A percentile compares a stretch with the other conserved stretches of the same genome.
These are phyloP conservation scores for Encarsia formosa DNA, from an alignment of 2,888 invertebrate genomes.

Conservation along the genomic window DNA sequence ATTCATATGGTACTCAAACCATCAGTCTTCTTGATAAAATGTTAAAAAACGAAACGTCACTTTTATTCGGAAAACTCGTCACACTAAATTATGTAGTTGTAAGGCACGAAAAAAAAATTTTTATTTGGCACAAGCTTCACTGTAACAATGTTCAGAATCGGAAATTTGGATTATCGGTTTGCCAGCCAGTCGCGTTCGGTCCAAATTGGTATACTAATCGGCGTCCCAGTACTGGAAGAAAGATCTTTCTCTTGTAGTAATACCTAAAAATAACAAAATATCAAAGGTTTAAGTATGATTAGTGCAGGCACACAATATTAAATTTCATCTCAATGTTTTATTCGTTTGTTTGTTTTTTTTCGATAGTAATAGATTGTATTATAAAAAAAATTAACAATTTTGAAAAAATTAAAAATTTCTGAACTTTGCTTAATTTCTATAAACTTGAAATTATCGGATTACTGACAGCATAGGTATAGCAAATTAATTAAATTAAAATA, in stretches of 20 bases:
- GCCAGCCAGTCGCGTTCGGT: conserved; percentile 74
- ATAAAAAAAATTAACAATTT: too few relatives aligned
- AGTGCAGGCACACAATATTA: too few relatives aligned
- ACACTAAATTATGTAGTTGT: not conserved
- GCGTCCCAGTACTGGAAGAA: conserved; percentile 71
- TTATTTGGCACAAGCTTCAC: conserved; percentile 19
- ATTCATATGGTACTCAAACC: conserved; percentile 7
- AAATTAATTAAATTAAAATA: too few relatives aligned
- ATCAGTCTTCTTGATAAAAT: conserved; percentile 20
- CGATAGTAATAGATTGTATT: too few relatives aligned
- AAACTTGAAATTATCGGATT: too few relatives aligned
- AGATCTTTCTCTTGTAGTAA: conserved; percentile 73
- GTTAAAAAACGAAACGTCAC: conserved; percentile 6
- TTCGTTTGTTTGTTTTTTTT: too few relatives aligned
- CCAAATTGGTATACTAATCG: conserved; percentile 80
- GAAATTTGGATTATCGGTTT: conserved; percentile 62
- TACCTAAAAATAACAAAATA: conserved; percentile 65
- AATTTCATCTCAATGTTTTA: too few relatives aligned
- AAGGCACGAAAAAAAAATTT: conserved; percentile 6
- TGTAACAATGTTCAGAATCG: conserved; percentile 32
- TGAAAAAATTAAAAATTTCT: too few relatives aligned
- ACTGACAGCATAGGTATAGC: too few relatives aligned
- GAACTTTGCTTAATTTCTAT: too few relatives aligned
- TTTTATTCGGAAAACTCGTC: not conserved
- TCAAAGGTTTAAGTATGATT: too few relatives aligned